Conservation (phyloP, 1,140 invertebrate genomes). For the Zaprionus davidi region DNA sequence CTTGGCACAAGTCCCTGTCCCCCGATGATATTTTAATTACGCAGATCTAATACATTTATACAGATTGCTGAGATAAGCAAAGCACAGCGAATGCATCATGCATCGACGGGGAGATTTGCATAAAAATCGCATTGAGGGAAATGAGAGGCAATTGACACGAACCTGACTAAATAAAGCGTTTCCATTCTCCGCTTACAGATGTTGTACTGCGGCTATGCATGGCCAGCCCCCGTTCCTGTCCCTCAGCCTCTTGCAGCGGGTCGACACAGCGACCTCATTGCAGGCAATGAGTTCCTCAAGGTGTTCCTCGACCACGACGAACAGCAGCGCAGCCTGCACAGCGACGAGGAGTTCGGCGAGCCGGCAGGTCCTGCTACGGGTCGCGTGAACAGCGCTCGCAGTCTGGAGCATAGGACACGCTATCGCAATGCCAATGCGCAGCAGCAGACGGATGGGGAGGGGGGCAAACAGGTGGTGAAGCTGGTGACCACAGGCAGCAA, state of each 20-base stretch:
- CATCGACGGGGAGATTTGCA: conserved; percentile 36
- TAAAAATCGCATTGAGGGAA: conserved; percentile 54
- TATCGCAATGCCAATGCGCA: conserved; percentile 58
- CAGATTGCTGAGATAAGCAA: conserved; percentile 71
- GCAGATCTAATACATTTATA: conserved; percentile 60
- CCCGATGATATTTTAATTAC: conserved; percentile 77
- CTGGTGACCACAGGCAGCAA: conserved; percentile 79
- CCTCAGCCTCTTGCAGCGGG: conserved; percentile 10
- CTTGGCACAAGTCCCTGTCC: neutral
- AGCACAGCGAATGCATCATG: conserved; percentile 34
- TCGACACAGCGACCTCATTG: conserved; percentile 76
- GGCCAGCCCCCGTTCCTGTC: conserved; percentile 41
- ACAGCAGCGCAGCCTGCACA: conserved; percentile 70
- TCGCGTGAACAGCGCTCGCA: conserved; percentile 46
- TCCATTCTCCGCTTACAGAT: conserved; percentile 54
- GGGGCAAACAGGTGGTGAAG: conserved; percentile 60
- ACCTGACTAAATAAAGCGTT: conserved; percentile 53
- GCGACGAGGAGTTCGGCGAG: conserved; percentile 57
- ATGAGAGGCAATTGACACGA: conserved; percentile 43
- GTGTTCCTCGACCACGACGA: conserved; percentile 75
- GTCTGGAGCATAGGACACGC: conserved; percentile 63
- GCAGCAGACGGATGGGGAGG: conserved; percentile 35
- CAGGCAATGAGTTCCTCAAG: conserved; percentile 82
- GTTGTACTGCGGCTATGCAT: conserved; percentile 57
- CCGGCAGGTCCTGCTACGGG: conserved; percentile 7